Evolutionary conservation across 2,797 vertebrate species (phyloP).

Genomic region (Xenops minutus): DNA sequence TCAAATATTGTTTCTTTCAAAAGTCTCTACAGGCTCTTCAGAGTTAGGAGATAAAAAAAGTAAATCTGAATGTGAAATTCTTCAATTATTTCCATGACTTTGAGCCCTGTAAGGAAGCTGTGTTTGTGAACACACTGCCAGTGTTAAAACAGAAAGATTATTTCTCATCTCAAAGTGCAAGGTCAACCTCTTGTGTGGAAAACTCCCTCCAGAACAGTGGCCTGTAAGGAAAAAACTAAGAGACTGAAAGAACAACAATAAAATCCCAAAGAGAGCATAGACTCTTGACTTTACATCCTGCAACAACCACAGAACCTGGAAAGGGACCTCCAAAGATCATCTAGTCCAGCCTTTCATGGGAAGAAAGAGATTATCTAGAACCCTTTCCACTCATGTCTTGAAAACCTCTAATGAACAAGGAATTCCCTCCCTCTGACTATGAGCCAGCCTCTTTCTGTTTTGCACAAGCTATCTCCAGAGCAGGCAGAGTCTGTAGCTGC

Average conservation of each 20-base stretch:
- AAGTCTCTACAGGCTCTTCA: neutral
- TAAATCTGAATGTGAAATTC: neutral
- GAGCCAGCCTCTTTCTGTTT: neutral
- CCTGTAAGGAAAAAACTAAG: neutral
- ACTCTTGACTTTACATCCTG: neutral
- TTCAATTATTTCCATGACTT: neutral
- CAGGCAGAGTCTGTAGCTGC: neutral
- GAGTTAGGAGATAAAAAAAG: neutral
- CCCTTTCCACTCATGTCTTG: neutral
- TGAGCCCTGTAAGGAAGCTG: neutral
- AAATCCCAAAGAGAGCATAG: neutral
- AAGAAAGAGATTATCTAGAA: neutral
- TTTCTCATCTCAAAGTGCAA: neutral
- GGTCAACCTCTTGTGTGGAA: neutral
- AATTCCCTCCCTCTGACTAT: accelerated
- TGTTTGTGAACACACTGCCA: neutral
- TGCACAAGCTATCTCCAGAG: neutral
- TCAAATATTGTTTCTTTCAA: neutral
- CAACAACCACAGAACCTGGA: neutral
- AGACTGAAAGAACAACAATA: neutral
- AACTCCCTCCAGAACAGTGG: neutral
- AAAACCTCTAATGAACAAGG: neutral
- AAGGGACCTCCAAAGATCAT: neutral
- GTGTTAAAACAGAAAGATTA: neutral
- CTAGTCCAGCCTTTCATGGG: neutral